Conservation (phyloP, 2,888 invertebrate genomes). For the Muscina levida region DNA sequence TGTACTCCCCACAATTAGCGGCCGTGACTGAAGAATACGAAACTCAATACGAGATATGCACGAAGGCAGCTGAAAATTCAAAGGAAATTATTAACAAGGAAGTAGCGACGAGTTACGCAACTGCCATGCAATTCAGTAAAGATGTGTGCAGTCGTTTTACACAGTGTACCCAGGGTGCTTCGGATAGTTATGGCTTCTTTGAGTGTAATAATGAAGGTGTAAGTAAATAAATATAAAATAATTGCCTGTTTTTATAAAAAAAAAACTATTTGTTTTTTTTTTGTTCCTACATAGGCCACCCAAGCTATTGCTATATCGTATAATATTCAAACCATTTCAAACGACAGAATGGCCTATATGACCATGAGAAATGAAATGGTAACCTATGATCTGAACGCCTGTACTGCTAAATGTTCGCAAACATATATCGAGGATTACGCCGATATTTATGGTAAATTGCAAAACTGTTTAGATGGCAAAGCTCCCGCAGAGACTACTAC, state of each 20-base stretch:
- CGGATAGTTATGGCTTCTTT: neutral
- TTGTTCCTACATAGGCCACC: neutral
- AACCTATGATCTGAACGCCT: neutral
- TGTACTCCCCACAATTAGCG: conserved; percentile 1
- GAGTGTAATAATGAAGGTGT: neutral
- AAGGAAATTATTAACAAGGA: neutral
- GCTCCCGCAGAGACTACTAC: neutral
- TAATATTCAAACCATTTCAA: neutral
- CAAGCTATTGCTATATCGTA: neutral
- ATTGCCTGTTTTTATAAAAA: neutral
- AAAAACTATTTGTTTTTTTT: neutral
- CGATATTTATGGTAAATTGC: neutral
- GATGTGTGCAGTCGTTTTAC: neutral
- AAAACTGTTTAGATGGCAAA: neutral
- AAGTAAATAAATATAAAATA: neutral
- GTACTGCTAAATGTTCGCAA: neutral
- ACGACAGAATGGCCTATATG: conserved; percentile 6
- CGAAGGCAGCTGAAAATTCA: neutral
- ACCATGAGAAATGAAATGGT: neutral
- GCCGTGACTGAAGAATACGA: neutral
- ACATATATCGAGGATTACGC: neutral
- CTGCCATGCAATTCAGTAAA: neutral
- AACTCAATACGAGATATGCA: neutral
- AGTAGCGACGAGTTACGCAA: neutral
- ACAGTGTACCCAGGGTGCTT: neutral